Conservation (phyloP, 2,113 vertebrate species). For the Alces alces region DNA sequence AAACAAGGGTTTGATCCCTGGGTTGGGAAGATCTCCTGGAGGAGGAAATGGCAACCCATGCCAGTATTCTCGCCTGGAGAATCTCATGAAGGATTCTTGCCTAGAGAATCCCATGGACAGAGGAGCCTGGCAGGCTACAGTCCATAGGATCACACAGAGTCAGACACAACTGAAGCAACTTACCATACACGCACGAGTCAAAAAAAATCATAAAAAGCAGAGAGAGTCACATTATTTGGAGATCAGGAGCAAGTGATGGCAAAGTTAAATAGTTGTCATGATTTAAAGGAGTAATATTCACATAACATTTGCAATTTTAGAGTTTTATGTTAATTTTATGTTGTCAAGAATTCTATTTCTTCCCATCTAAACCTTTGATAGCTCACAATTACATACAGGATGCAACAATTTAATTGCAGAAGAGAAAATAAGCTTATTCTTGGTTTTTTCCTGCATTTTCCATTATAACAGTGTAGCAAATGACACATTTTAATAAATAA, state of each 20-base stretch:
- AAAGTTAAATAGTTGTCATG: not conserved
- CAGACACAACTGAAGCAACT: not conserved
- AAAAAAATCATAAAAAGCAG: not conserved
- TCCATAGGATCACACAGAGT: not conserved
- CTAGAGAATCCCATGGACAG: not conserved
- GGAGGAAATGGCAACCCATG: not conserved
- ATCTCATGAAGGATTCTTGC: not conserved
- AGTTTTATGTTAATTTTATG: not conserved
- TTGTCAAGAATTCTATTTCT: conserved; percentile 5
- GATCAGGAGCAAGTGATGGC: not conserved
- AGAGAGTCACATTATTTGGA: not conserved
- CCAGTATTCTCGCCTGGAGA: not conserved
- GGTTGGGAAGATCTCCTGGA: not conserved
- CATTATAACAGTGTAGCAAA: not conserved
- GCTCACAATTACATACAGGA: not conserved
- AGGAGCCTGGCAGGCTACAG: not conserved
- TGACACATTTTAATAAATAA: not conserved
- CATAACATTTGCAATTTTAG: not conserved
- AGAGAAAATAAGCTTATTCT: not conserved
- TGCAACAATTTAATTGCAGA: not conserved
- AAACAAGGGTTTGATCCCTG: not conserved
- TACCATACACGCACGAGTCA: not conserved
- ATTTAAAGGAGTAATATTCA: not conserved
- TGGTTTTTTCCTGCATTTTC: not conserved
- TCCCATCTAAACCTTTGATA: not conserved